Evolutionary conservation across 2,888 invertebrate species (phyloP), one percentile per base, ranked within the genome.

Genomic region (Ischnura elegans): DNA sequence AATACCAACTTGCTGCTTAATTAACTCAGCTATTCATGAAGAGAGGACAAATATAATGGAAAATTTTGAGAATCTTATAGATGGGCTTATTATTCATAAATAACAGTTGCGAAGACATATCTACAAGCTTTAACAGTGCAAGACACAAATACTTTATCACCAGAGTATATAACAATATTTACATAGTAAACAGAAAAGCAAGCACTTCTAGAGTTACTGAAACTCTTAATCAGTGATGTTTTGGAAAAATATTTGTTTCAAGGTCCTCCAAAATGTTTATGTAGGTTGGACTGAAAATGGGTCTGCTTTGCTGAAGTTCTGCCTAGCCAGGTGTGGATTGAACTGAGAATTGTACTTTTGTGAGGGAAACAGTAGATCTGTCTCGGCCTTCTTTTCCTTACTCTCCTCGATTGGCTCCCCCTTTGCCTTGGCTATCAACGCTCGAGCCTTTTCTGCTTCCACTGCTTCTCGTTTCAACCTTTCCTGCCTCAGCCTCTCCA

Each of bases 331-430:
- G 96, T 98, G 97, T 36, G 99, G 99, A 96, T 99, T 99, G 96
- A 99, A 99, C 96, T 99, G 99, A 3, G 99, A 99, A 96, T 99
- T 99, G 95, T 99, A 99, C 96, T 98, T 98, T 95, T 98, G 98
- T 42, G 25, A 25, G 2, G 90, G 90, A 94, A 97, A 97, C 46
- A 97, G 96, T 94, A 95, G 95, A 90, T 95, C 95, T 87, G 95
- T 95, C 93, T 93, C 94, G n/a, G 45, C 93, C 94, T 94, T 94
- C 94, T 86, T 96, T 95, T 93, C 95, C 95, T 51, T 95, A 93
- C 94, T 95, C 95, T 94, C 94, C 93, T 95, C 95, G n/a, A 95
- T 94, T 8, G 95, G 94, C 93, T 96, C 96, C n/a, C 97, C 97
- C 94, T 97, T 96, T 2, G 98, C 95, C 95, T 97, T 97, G n/a